Base-by-base conservation (phyloP, 2,888 invertebrate genomes). In the Drosophila greeni region DNA sequence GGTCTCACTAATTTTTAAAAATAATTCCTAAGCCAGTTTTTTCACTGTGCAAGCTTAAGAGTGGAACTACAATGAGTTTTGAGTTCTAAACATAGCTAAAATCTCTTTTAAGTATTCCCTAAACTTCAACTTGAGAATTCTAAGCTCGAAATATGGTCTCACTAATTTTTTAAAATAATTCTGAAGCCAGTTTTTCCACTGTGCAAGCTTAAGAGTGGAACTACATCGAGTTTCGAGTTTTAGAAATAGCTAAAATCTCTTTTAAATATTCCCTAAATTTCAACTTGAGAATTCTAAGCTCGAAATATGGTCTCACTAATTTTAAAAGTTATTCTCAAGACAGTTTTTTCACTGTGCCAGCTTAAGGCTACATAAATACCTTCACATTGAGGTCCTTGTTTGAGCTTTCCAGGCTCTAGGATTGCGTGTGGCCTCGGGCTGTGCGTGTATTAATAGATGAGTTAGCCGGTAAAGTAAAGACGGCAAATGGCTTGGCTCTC, bases 391-490 rank as follows among this genome's bases (percentile, higher is more conserved):
- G 20, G 36, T 37, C 33, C 39, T 40, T 31, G 37, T 43, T 34
- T 26, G 18, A 29, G 45, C 18, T 26, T 24, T n/a, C 3, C 3
- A 12, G 39, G 8, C 18, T 18, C 29, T 29, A n/a, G 20, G 24
- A 31, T 43, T 56, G 33, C 56, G 42, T 55, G 36, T 52, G 24
- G 31, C 12, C 8, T 39, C 37, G 45, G 47, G 47, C 34, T 49
- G 42, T 61, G 56, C 42, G 47, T 59, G 55, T 71, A 61, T 59
- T 62, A 45, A 64, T 81, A 62, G 76, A 78, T 70, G 83, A 77
- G 78, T 72, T 75, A 53, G 70, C 57, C 23, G 56, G 55, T 12
- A 39, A 37, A n/a, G 61, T 60, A 18, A 43, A 31, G 49, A 36
- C 55, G 29, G 36, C 5, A 36, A 43, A 43, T 49, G 43, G 39